Base-by-base conservation (phyloP, 2,113 vertebrate species). In the Microcebus tavaratra region DNA sequence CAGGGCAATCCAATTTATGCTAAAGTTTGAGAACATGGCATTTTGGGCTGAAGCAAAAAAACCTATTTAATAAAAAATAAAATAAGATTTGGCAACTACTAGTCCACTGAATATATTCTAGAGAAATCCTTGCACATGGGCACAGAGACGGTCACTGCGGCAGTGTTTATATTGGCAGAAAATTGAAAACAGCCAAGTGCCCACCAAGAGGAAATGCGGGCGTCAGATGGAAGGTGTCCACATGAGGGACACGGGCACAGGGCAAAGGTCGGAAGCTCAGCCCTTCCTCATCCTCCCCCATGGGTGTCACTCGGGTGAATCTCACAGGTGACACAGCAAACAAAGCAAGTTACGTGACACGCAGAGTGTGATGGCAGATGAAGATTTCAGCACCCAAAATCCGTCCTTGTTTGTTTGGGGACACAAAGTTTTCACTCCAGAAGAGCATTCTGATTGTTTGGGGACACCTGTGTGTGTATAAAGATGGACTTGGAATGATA, bases 271-370 rank as follows among this genome's bases (percentile, higher is more conserved):
- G 23, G 68, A 72, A 72, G 48, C 50, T 15, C 53, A 61, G 23
- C 23, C 31, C 20, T 34, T 39, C 27, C 68, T 36, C 34, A 10
- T 27, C 55, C 63, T 42, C 75, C 13, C 12, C 34, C 55, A 6
- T 0, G 1, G 1, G 59, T 53, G 65, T 57, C 65, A 31, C 27
- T 8, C 4, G n/a, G 14, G n/a, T 2, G 34, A 55, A 6, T 6
- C 45, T 27, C 55, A 20, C 13, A 42, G 50, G 50, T 39, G 29
- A 9, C 31, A 4, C 34, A 3, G 67, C 73, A 45, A 25, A 59
- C 21, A 68, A 25, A 65, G 48, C 63, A 25, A 53, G 18, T 59
- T 2, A 31, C 0, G 0, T 3, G 42, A 72, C 0, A 39, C 31
- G 8, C 5, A 18, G 1, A 1, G 5, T 21, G 3, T 11, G 55